Percentiles rank a stretch among this genome's conserved stretches.
Conservation (phyloP, 2,888 invertebrate genomes). For the Ashinkailepas kermadecensis region DNA sequence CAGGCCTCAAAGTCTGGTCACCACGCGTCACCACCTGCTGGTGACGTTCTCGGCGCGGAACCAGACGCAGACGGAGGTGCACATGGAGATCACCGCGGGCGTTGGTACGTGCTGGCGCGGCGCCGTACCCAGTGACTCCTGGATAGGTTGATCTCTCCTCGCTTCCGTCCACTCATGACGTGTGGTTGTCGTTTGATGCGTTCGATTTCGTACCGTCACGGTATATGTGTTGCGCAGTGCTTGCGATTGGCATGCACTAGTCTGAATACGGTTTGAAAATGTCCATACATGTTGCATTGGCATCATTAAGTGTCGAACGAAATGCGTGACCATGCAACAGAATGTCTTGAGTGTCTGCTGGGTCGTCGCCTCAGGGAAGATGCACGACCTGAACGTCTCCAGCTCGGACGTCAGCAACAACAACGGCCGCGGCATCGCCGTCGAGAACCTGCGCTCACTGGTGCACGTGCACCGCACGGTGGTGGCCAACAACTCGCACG, state of each 20-base stretch:
- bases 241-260: not conserved
- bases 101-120: not conserved
- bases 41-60: conserved; percentile 53
- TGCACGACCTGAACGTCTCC: conserved; percentile 60
- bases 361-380: not conserved
- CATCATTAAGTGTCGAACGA: no score
- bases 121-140: no score
- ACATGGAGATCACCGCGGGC: not conserved
- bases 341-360: no score
- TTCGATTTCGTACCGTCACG: no score
- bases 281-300: no score
- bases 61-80: conserved; percentile 8
- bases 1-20: conserved; percentile 78
- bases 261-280: not conserved
- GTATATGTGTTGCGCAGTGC: no score
- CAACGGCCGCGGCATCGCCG: conserved; percentile 87
- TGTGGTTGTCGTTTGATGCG: no score
- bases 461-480: conserved; percentile 72
- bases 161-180: no score
- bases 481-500: conserved; percentile 77
- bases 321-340: no score
- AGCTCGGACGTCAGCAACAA: conserved; percentile 80
- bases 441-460: conserved; percentile 84
- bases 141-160: no score
- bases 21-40: conserved; percentile 68